phyloP scores from a whole-genome alignment of 2,797 vertebrate genomes.

The Tenualosa ilisha region DNA sequence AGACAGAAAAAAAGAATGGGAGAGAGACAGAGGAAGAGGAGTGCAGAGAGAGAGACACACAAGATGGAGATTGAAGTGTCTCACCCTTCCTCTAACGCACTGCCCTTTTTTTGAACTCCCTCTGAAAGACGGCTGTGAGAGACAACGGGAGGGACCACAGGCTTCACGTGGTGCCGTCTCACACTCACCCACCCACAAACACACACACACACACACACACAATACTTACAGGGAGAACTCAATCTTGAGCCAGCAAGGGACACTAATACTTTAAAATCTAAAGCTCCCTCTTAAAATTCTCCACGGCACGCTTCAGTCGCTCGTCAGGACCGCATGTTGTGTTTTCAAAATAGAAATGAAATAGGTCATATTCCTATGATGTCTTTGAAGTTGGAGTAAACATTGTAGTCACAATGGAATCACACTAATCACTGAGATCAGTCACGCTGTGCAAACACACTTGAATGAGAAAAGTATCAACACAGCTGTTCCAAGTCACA shows the following conservation, averaged over 20 bases:
- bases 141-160: background rate
- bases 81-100: background rate
- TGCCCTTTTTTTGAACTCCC: constrained; percentile 5
- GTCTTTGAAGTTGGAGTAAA: constrained; percentile 10
- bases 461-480: background rate
- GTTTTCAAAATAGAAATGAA: constrained; percentile 5
- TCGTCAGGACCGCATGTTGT: background rate
- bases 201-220: too few relatives aligned
- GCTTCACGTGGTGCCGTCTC: background rate
- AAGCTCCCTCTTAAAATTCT: background rate
- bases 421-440: background rate
- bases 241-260: background rate
- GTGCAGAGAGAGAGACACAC: background rate
- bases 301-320: background rate
- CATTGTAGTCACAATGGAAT: background rate
- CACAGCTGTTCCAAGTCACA: background rate
- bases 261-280: constrained; percentile 12
- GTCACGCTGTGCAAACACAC: background rate
- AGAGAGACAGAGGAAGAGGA: background rate
- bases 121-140: constrained; percentile 3
- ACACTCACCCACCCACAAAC: too few relatives aligned
- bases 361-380: constrained; percentile 2
- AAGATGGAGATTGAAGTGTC: background rate
- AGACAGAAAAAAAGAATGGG: background rate
- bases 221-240: background rate